These are phyloP conservation scores for Raja brachyura DNA, from an alignment of 2,113 vertebrate genomes.

Conservation along the genomic window DNA sequence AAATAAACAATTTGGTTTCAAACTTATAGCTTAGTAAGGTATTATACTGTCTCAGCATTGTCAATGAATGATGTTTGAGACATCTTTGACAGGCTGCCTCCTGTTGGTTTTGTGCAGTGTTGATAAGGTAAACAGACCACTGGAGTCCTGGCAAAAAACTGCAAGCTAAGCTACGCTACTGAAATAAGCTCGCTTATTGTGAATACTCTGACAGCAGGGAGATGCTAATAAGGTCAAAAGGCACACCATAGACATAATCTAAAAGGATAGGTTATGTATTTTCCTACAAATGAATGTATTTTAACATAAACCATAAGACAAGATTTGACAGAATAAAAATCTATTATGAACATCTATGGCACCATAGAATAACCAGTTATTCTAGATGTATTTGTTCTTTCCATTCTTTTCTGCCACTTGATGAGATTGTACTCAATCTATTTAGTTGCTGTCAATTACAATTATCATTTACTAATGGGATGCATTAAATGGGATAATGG, in stretches of 20 bases:
- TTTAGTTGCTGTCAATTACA: neutral
- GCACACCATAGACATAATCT: neutral
- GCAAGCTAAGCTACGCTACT: neutral
- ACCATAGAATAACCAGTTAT: neutral
- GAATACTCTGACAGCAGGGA: neutral
- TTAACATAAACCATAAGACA: neutral
- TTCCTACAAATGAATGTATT: neutral
- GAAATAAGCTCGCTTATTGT: no score
- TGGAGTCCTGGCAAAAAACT: neutral
- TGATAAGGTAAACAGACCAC: neutral
- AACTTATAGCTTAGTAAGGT: slow-evolving; percentile 19
- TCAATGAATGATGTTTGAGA: neutral
- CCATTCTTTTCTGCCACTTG: neutral
- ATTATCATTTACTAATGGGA: neutral
- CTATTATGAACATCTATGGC: neutral
- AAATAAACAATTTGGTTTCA: neutral
- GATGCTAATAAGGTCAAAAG: neutral
- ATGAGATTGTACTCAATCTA: neutral
- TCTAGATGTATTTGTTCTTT: neutral
- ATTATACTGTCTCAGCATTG: neutral
- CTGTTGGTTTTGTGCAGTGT: slow-evolving; percentile 32
- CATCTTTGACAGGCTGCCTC: neutral
- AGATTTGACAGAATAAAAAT: neutral
- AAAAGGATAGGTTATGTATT: neutral
- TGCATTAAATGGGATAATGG: no score